Evolutionary conservation across 2,797 vertebrate genomes (phyloP).

Genomic region (Siniperca obscura): DNA sequence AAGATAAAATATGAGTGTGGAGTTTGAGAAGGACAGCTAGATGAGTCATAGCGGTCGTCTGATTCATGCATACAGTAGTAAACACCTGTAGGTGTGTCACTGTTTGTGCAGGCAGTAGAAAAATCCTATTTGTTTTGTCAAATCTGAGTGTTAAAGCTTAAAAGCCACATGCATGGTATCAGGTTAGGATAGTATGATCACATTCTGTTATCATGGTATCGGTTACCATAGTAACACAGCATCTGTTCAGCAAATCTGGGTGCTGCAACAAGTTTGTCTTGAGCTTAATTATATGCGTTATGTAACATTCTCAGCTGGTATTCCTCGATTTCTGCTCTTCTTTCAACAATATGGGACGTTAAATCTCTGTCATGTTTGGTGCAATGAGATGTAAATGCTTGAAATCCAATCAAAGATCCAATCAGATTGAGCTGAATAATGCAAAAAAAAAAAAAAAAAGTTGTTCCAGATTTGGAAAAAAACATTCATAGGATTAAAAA

Average conservation of each 20-base stretch:
- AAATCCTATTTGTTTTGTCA: neutral
- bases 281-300: neutral
- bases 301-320: neutral
- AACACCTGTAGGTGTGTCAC: neutral
- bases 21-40: neutral
- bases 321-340: neutral
- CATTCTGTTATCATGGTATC: neutral
- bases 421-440: neutral
- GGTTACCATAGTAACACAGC: constrained; percentile 44
- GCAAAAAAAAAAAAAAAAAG: too few relatives aligned
- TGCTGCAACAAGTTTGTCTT: constrained; percentile 38
- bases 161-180: neutral
- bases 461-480: too few relatives aligned
- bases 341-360: neutral
- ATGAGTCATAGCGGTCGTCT: neutral
- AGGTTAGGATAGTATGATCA: neutral
- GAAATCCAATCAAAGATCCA: neutral
- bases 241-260: constrained; percentile 28
- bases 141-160: neutral
- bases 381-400: neutral
- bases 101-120: neutral
- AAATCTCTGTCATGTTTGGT: neutral
- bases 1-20: neutral
- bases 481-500: neutral
- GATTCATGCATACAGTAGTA: neutral